Evolutionary conservation across 2,888 invertebrate species (phyloP).

Genomic region (Syrista parreyssii): DNA sequence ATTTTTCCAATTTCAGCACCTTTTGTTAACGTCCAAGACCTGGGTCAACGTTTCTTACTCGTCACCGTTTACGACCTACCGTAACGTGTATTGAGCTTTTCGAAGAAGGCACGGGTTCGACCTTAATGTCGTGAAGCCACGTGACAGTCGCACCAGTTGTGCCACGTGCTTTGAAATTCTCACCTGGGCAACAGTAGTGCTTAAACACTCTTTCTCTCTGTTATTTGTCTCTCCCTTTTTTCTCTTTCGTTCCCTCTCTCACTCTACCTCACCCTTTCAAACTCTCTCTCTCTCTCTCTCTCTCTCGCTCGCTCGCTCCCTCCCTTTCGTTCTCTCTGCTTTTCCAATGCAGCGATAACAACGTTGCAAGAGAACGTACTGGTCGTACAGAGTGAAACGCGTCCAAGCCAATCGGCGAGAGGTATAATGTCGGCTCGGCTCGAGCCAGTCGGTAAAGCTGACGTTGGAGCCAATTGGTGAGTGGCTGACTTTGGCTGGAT

Average conservation of each 20-base stretch:
- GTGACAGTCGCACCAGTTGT: background rate
- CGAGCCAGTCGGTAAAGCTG: background rate
- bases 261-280: conserved; percentile 13
- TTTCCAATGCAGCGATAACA: background rate
- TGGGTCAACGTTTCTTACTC: conserved; percentile 7
- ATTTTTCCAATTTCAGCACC: background rate
- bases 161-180: background rate
- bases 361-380: background rate
- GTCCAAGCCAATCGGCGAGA: background rate
- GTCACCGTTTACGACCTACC: conserved; percentile 33
- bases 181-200: background rate
- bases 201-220: background rate
- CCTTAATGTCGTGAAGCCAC: background rate
- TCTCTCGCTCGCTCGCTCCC: background rate
- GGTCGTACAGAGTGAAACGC: background rate
- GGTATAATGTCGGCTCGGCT: background rate
- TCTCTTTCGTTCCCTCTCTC: conserved; percentile 2
- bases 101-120: background rate
- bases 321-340: background rate
- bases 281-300: conserved; percentile 14
- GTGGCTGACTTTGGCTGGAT: conserved; percentile 50
- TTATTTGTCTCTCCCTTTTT: background rate
- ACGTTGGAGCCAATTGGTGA: conserved; percentile 54
- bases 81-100: conserved; percentile 23
- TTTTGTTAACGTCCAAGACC: background rate